Evolutionary conservation across 2,797 vertebrate species (phyloP).

Genomic region (Microctenopoma stevenorrisi): DNA sequence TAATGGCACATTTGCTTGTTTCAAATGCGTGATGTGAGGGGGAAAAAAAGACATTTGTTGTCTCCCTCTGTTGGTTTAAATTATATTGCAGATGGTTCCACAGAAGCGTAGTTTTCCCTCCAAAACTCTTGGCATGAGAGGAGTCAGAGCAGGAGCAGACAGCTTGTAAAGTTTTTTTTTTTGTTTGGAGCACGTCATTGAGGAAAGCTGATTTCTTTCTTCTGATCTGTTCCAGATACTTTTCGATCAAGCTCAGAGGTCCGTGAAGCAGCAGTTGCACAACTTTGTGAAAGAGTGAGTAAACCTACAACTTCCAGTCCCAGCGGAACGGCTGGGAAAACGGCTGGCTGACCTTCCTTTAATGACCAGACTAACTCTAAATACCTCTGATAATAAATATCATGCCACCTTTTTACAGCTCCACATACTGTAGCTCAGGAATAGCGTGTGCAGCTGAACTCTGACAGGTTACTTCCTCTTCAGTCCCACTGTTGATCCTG

Average conservation of each 20-base stretch:
- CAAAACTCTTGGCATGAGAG: constrained; percentile 7
- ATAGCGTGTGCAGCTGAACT: constrained; percentile 12
- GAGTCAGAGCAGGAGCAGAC: too few relatives aligned
- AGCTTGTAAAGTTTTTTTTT: too few relatives aligned
- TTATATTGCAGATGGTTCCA: not conserved
- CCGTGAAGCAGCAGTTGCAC: constrained; percentile 95
- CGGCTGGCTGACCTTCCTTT: not conserved
- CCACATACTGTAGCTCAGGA: constrained; percentile 7
- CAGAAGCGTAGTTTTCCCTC: constrained; percentile 3
- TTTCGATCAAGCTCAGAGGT: constrained; percentile 97
- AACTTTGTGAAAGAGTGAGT: constrained; percentile 99
- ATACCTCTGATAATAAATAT: constrained; percentile 48
- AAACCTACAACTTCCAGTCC: not conserved
- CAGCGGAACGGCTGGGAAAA: constrained; percentile 1
- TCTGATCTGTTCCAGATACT: constrained; percentile 87
- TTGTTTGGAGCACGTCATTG: not conserved
- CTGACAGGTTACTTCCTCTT: not conserved
- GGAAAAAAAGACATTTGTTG: constrained; percentile 22
- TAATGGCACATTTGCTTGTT: constrained; percentile 34
- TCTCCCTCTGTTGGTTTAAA: constrained; percentile 71
- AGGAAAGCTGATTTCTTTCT: not conserved
- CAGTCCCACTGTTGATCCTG: not conserved
- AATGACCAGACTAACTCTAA: constrained; percentile 10
- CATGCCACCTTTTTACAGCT: constrained; percentile 12
- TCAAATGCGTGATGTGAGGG: not conserved